Base-by-base conservation (phyloP, 2,888 invertebrate genomes). In the Drosophila phalerata region DNA sequence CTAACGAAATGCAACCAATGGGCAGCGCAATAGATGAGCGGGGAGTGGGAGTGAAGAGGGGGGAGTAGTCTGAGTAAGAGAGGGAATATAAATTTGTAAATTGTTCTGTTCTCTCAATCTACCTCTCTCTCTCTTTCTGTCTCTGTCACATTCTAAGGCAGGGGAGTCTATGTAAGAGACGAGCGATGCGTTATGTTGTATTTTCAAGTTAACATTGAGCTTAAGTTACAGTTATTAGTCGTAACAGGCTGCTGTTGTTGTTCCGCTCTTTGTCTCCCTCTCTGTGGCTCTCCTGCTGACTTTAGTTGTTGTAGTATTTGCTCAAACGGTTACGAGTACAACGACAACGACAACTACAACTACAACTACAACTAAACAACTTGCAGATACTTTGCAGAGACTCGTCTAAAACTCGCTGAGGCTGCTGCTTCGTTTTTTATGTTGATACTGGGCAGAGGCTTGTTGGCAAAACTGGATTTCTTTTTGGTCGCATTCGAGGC, bases 401-500 rank as follows among this genome's bases (percentile, higher is more conserved):
- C 61, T 74, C 49, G 57, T 47, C 62, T 69, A 63, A 73, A 73
- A 53, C 71, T 61, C 42, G 66, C 49, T 66, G 43, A n/a, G 22
- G 66, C 49, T 53, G 56, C 47, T 52, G 58, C 8, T 37, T 51
- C n/a, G 34, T 5, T 53, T 22, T 32, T 30, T 55, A 10, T 19
- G 32, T 63, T 40, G 45, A 38, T 48, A 48, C 58, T 52, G 65
- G 51, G 28, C 58, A 28, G 28, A 40, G 38, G 47, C 62, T 74
- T 65, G 56, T 40, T 69, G 69, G 57, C 61, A 64, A 85, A 84
- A 84, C 88, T 88, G 84, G 84, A 84, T 85, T 84, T 84, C 77
- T 64, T 85, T 83, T 57, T 68, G 79, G 85, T 73, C 69, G 84
- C 64, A 64, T 75, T 73, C 75, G 74, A 85, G 83, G 85, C 82